A percentile compares a stretch with the other conserved stretches of the same genome.
Conservation (phyloP, 2,113 vertebrate genomes). For the Origma solitaria region DNA sequence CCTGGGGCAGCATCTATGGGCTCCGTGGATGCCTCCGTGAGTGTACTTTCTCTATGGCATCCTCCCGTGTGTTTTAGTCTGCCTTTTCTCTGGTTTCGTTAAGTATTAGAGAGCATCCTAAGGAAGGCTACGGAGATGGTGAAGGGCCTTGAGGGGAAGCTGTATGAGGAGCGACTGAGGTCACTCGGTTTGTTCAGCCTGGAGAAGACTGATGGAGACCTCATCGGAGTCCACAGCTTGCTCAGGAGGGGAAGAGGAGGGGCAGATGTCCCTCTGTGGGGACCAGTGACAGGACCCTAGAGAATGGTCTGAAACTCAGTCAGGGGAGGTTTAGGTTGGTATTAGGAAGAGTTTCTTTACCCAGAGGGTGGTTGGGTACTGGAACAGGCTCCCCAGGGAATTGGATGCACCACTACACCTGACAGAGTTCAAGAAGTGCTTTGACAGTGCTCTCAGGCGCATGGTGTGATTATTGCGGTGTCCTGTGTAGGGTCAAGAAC, state of each 20-base stretch:
- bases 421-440: background rate
- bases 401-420: background rate
- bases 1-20: background rate
- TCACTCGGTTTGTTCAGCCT: background rate
- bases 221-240: background rate
- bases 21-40: background rate
- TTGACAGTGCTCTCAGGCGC: background rate
- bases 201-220: background rate
- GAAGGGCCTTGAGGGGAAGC: background rate
- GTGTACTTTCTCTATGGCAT: background rate
- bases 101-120: background rate
- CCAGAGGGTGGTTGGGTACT: background rate
- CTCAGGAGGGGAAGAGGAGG: background rate
- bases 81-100: background rate
- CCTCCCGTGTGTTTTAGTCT: background rate
- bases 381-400: background rate
- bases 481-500: too few relatives aligned
- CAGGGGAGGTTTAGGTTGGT: background rate
- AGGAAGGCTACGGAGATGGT: background rate
- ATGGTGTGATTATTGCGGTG: background rate
- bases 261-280: background rate
- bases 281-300: background rate
- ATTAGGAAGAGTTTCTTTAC: background rate
- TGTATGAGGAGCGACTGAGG: background rate
- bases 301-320: background rate